Evolutionary conservation across 2,888 invertebrate genomes (phyloP).

Genomic region (Diarsia brunnea): DNA sequence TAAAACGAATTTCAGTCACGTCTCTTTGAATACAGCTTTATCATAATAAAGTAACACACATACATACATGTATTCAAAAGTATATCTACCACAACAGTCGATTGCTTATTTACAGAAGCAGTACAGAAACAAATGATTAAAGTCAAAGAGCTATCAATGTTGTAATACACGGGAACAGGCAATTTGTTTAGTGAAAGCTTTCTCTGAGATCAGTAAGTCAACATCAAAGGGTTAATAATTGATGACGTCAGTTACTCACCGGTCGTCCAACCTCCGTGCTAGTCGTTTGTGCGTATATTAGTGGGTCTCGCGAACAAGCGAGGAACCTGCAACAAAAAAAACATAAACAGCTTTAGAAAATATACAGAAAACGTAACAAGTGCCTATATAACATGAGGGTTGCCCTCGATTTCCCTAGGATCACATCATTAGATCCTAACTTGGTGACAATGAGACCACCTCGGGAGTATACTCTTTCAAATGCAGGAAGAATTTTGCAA

Average conservation of each 20-base stretch:
- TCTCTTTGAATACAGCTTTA: constrained; percentile 31
- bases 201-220: constrained; percentile 57
- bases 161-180: constrained; percentile 32
- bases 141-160: constrained; percentile 48
- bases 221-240: constrained; percentile 65
- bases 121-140: constrained; percentile 56
- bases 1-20: constrained; percentile 47
- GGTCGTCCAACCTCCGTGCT: constrained; percentile 80
- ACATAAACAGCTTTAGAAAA: too few relatives aligned
- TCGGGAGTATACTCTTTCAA: too few relatives aligned
- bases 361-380: too few relatives aligned
- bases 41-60: constrained; percentile 22
- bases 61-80: constrained; percentile 10
- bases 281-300: constrained; percentile 79
- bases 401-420: too few relatives aligned
- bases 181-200: constrained; percentile 56
- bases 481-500: too few relatives aligned
- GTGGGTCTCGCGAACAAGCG: constrained; percentile 75
- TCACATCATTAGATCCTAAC: too few relatives aligned
- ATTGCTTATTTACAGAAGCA: constrained; percentile 50
- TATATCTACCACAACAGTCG: background rate
- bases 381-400: too few relatives aligned
- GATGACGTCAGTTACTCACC: constrained; percentile 75
- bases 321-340: constrained; percentile 82
- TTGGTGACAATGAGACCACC: too few relatives aligned